Evolutionary conservation across 2,797 vertebrate genomes (phyloP).

Genomic region (Glossophaga mutica): DNA sequence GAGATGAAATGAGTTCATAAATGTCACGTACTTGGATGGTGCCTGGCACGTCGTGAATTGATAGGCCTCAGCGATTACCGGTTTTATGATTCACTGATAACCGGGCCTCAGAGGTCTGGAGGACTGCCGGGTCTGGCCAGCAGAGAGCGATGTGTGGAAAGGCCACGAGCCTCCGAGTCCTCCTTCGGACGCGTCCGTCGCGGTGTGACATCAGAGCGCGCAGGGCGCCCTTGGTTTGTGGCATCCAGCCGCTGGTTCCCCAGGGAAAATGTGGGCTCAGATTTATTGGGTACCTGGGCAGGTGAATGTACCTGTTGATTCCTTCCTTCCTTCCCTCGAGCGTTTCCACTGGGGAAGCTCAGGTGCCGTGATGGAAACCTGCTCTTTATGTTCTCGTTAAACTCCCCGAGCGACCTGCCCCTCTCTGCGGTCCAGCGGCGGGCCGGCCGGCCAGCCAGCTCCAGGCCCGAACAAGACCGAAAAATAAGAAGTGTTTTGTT

Average conservation of each 20-base stretch:
- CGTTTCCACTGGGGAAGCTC: neutral
- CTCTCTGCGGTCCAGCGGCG: neutral
- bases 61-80: neutral
- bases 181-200: neutral
- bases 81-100: neutral
- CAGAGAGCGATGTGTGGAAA: neutral
- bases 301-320: conserved; percentile 21
- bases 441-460: conserved; percentile 4
- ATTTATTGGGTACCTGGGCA: conserved; percentile 60
- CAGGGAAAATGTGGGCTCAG: conserved; percentile 46
- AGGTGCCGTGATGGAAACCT: conserved; percentile 45
- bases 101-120: neutral
- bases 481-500: neutral
- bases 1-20: neutral
- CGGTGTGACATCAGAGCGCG: neutral
- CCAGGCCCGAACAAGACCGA: neutral
- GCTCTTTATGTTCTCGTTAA: conserved; percentile 40
- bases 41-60: too few species aligned
- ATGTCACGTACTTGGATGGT: neutral
- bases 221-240: neutral
- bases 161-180: neutral
- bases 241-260: conserved; percentile 51
- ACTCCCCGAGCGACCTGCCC: neutral
- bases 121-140: neutral
- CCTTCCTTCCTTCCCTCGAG: neutral